These are phyloP conservation scores for Phortica okadai DNA, from an alignment of 2,888 invertebrate genomes.

Conservation along the genomic window DNA sequence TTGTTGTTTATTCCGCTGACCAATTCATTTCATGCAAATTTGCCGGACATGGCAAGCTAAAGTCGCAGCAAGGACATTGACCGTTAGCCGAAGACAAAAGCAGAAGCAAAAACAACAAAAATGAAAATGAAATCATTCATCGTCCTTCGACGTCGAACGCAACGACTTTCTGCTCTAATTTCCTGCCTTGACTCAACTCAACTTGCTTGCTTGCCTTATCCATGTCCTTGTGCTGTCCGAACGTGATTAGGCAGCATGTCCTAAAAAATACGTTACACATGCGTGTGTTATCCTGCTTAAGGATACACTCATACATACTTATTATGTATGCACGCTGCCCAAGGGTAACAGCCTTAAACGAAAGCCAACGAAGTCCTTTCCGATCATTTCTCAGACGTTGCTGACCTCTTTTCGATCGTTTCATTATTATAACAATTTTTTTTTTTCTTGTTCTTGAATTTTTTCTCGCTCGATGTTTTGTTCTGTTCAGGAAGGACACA, in stretches of 20 bases:
- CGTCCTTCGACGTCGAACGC: neutral
- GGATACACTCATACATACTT: neutral
- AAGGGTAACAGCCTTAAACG: neutral
- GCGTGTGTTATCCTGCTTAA: slow-evolving; percentile 3
- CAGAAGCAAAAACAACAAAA: neutral
- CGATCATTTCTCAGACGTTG: slow-evolving; percentile 4
- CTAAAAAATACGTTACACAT: slow-evolving; percentile 1
- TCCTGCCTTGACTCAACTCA: slow-evolving; percentile 5
- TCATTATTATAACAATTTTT: neutral
- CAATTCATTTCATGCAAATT: slow-evolving; percentile 20
- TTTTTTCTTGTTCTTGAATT: neutral
- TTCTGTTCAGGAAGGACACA: neutral
- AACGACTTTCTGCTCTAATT: slow-evolving; percentile 1
- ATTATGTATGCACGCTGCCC: neutral
- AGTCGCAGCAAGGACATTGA: neutral
- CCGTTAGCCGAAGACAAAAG: slow-evolving; percentile 25
- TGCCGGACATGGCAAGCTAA: neutral
- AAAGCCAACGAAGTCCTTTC: neutral
- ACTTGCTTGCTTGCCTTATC: neutral
- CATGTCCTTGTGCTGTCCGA: neutral
- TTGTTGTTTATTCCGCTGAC: neutral
- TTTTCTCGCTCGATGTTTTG: neutral
- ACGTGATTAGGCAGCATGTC: neutral
- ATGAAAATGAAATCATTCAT: too few relatives aligned
- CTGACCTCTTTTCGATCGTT: slow-evolving; percentile 25